Conservation (phyloP, 2,888 invertebrate species). For the Eutolmus rufibarbis region DNA sequence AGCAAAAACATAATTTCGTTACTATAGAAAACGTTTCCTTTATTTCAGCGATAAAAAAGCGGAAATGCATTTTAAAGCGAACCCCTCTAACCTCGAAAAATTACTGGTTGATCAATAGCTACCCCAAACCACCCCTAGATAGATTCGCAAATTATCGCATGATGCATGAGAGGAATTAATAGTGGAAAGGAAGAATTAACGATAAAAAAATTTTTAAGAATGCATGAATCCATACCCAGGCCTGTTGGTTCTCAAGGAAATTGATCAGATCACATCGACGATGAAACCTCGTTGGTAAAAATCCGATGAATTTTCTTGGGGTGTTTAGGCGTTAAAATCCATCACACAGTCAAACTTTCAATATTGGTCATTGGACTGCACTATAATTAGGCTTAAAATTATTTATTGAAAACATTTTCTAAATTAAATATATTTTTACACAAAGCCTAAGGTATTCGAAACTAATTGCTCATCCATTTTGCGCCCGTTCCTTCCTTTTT, state of each 20-base stretch:
- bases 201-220: background rate
- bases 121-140: background rate
- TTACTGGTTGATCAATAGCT: slow-evolving; percentile 40
- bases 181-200: background rate
- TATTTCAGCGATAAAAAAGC: slow-evolving; percentile 44
- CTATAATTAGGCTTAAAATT: background rate
- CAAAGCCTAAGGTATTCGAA: background rate
- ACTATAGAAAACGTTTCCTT: slow-evolving; percentile 23
- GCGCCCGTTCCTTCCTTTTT: slow-evolving; percentile 39
- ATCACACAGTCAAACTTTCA: background rate
- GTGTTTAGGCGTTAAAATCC: background rate
- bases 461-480: slow-evolving; percentile 29
- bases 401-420: background rate
- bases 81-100: slow-evolving; percentile 46
- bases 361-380: background rate
- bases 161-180: background rate
- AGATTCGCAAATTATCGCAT: slow-evolving; percentile 3
- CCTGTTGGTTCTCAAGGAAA: background rate
- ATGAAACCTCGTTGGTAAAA: background rate
- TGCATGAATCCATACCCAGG: background rate
- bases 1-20: background rate
- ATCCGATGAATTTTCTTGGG: background rate
- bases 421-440: background rate
- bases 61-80: slow-evolving; percentile 36
- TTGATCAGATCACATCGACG: background rate